A percentile compares a stretch with the other conserved stretches of the same genome.
Evolutionary conservation across 2,888 invertebrate genomes (phyloP).

Genomic region (Maniola hyperantus): DNA sequence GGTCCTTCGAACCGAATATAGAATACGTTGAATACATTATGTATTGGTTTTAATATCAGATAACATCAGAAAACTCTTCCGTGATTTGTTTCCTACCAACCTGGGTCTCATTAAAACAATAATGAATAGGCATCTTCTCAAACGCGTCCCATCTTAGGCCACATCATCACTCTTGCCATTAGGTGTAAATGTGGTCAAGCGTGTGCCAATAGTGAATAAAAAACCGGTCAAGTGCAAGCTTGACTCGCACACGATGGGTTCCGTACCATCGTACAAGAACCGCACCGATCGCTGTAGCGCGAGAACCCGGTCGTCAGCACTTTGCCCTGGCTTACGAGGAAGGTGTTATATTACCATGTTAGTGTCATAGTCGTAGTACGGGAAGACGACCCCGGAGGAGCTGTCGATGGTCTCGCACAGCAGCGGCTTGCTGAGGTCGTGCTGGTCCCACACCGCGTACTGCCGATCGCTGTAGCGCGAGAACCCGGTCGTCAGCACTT

Average conservation of each 20-base stretch:
- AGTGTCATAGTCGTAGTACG: slow-evolving; percentile 95
- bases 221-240: too few species aligned
- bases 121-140: too few species aligned
- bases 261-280: too few species aligned
- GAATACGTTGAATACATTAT: not conserved
- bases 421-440: slow-evolving; percentile 83
- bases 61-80: too few species aligned
- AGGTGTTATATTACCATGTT: not conserved
- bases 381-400: slow-evolving; percentile 89
- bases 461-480: slow-evolving; percentile 96
- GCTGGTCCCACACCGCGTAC: slow-evolving; percentile 93
- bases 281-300: slow-evolving; percentile 94
- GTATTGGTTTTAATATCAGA: too few species aligned
- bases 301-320: slow-evolving; percentile 97
- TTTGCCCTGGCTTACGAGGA: slow-evolving; percentile 85
- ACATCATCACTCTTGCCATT: too few species aligned
- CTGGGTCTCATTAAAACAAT: too few species aligned
- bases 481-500: slow-evolving; percentile 95
- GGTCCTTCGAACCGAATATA: not conserved
- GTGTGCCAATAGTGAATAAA: too few species aligned
- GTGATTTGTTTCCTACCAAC: too few species aligned
- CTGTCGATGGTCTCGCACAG: not conserved
- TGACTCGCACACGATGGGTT: too few species aligned
- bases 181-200: too few species aligned
- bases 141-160: too few species aligned